phyloP scores from a whole-genome alignment of 1,140 invertebrate species.

The Drosophila setifemur region DNA sequence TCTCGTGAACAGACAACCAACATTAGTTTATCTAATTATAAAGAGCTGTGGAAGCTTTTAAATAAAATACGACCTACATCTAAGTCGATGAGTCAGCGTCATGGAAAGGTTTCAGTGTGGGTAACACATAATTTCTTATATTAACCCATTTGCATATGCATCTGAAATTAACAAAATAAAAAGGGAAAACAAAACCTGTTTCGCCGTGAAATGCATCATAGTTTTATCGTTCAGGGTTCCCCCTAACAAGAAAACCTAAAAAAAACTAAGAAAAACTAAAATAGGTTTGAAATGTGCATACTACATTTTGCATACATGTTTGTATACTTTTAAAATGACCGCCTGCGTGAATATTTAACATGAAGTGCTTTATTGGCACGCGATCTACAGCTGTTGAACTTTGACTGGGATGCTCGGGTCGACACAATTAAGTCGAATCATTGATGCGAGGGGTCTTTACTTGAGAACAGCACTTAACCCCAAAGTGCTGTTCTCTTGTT shows the following conservation, averaged over 20 bases:
- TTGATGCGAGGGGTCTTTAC: conserved; percentile 21
- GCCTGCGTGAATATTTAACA: conserved; percentile 18
- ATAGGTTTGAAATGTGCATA: not conserved
- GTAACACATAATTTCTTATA: conserved; percentile 25
- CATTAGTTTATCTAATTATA: conserved; percentile 48
- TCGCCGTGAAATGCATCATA: conserved; percentile 28
- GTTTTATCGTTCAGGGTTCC: too few relatives aligned
- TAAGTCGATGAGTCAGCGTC: conserved; percentile 14
- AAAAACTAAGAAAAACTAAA: not conserved
- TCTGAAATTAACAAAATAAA: not conserved
- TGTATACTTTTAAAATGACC: not conserved
- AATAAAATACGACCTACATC: conserved; percentile 29
- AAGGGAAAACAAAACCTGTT: conserved; percentile 57
- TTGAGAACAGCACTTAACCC: too few relatives aligned
- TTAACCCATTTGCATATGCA: conserved; percentile 17
- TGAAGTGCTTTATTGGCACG: conserved; percentile 35
- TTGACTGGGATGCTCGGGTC: conserved; percentile 26
- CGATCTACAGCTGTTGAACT: conserved; percentile 35
- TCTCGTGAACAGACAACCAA: conserved; percentile 4
- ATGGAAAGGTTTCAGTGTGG: conserved; percentile 7
- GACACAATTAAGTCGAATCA: conserved; percentile 59
- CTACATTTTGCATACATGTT: not conserved
- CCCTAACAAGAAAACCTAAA: too few relatives aligned
- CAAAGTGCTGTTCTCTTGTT: conserved; percentile 46
- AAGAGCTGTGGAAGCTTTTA: conserved; percentile 12